Conservation (phyloP, 2,888 invertebrate genomes). For the Drosophila stalkeri region DNA sequence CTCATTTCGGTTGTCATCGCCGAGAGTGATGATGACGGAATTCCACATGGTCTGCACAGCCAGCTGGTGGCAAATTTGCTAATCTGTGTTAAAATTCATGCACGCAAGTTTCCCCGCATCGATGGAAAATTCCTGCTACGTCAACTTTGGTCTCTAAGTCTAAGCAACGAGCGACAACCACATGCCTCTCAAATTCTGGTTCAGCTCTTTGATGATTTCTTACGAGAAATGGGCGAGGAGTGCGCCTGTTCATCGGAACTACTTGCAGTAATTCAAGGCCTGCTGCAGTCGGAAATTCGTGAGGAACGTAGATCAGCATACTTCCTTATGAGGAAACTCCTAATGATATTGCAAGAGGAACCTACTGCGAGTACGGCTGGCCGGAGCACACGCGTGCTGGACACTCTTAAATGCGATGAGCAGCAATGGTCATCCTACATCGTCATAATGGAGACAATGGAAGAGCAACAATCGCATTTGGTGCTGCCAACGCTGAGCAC, state of each 20-base stretch:
- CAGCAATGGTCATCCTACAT: constrained; percentile 71
- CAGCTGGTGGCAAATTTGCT: constrained; percentile 68
- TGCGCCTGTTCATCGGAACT: constrained; percentile 48
- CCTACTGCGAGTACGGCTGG: neutral
- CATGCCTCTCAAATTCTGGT: constrained; percentile 69
- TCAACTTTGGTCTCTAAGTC: constrained; percentile 65
- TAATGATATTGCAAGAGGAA: constrained; percentile 15
- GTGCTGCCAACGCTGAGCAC: constrained; percentile 80
- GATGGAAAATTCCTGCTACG: constrained; percentile 57
- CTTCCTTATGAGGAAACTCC: constrained; percentile 70
- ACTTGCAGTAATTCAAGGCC: constrained; percentile 48
- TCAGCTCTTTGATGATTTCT: constrained; percentile 73
- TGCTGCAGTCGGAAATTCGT: constrained; percentile 65
- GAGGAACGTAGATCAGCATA: constrained; percentile 75
- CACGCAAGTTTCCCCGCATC: constrained; percentile 57
- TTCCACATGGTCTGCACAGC: constrained; percentile 17
- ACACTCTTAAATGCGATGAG: constrained; percentile 42
- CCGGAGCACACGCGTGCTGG: neutral
- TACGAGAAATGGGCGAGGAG: constrained; percentile 41
- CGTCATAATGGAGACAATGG: constrained; percentile 80
- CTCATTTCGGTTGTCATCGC: constrained; percentile 65
- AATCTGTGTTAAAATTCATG: constrained; percentile 70
- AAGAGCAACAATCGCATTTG: constrained; percentile 83
- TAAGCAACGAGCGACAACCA: constrained; percentile 40
- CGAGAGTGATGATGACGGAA: constrained; percentile 38